Evolutionary conservation across 2,113 vertebrate genomes (phyloP).

Genomic region (Larimichthys crocea): DNA sequence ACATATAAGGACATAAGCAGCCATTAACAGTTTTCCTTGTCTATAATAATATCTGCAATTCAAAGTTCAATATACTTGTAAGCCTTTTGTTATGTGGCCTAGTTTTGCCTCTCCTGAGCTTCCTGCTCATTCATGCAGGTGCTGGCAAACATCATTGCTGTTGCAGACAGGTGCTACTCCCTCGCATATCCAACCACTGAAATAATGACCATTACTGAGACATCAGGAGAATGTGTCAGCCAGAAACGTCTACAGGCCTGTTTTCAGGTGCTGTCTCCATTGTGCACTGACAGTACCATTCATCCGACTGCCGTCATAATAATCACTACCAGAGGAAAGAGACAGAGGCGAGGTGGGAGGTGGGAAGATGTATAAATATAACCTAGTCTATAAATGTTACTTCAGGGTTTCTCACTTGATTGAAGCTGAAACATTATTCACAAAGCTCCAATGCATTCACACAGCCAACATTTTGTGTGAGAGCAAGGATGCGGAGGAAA

Average conservation of each 20-base stretch:
- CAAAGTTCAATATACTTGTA: not conserved
- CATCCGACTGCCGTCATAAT: slow-evolving; percentile 19
- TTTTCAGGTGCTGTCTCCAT: slow-evolving; percentile 35
- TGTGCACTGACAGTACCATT: slow-evolving; percentile 16
- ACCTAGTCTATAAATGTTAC: slow-evolving; percentile 62
- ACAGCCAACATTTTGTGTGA: not conserved
- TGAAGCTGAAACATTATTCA: slow-evolving; percentile 35
- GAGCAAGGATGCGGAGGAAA: not conserved
- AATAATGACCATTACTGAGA: slow-evolving; percentile 44
- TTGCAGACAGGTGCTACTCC: slow-evolving; percentile 4
- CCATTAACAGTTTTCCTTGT: not conserved
- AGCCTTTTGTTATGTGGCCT: not conserved
- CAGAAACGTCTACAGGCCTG: not conserved
- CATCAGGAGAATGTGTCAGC: slow-evolving; percentile 17
- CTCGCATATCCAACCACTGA: not conserved
- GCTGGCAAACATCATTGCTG: not conserved
- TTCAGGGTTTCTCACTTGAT: slow-evolving; percentile 39
- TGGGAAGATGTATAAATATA: slow-evolving; percentile 59
- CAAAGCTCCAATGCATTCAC: slow-evolving; percentile 5
- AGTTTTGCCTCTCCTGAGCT: not conserved
- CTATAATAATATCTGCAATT: not conserved
- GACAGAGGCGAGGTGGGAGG: slow-evolving; percentile 44
- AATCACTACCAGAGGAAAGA: slow-evolving; percentile 46
- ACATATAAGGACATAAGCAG: too few relatives aligned
- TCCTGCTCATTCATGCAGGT: not conserved